Conservation (phyloP, 2,888 invertebrate genomes). For the Zaprionus bogoriensis region DNA sequence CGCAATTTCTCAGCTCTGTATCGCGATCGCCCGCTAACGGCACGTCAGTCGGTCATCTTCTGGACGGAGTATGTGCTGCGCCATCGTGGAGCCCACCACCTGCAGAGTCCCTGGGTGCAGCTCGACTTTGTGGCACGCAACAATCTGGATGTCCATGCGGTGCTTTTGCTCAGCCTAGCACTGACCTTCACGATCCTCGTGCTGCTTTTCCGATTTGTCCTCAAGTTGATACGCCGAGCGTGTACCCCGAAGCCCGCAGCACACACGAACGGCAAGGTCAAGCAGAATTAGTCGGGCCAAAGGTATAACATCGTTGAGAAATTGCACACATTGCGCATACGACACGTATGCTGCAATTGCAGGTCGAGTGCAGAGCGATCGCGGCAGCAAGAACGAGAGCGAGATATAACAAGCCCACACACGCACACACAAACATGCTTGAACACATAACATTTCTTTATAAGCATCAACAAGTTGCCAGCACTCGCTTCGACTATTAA, state of each 20-base stretch:
- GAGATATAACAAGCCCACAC: background rate
- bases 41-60: slow-evolving; percentile 84
- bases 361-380: slow-evolving; percentile 1
- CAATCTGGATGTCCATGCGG: slow-evolving; percentile 83
- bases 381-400: background rate
- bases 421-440: background rate
- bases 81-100: slow-evolving; percentile 84
- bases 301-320: slow-evolving; percentile 6
- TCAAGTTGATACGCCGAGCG: background rate
- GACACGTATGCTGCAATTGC: slow-evolving; percentile 6
- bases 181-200: background rate
- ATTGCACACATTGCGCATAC: slow-evolving; percentile 13
- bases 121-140: slow-evolving; percentile 82
- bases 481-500: slow-evolving; percentile 41
- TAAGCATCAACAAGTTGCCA: slow-evolving; percentile 43
- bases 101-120: slow-evolving; percentile 83
- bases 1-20: slow-evolving; percentile 83
- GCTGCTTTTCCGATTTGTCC: slow-evolving; percentile 2
- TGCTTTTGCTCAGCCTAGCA: slow-evolving; percentile 14
- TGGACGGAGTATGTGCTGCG: slow-evolving; percentile 85
- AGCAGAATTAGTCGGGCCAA: slow-evolving; percentile 7
- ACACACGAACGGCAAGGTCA: slow-evolving; percentile 28
- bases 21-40: slow-evolving; percentile 84
- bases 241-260: background rate
- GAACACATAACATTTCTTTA: background rate